Evolutionary conservation across 2,113 vertebrate species (phyloP).

Genomic region (Bos javanicus): DNA sequence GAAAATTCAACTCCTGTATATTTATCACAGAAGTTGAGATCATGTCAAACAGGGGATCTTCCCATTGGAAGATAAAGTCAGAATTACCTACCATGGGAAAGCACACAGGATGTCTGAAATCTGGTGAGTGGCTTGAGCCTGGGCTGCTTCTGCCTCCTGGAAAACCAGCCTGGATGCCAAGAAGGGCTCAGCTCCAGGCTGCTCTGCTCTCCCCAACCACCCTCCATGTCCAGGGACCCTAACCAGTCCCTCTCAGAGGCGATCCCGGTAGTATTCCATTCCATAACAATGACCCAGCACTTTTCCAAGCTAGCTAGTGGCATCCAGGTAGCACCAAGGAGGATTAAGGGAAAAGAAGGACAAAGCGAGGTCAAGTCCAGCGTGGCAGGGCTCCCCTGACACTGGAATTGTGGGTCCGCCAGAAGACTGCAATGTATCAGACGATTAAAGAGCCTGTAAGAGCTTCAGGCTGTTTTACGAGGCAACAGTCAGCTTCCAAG

Average conservation of each 20-base stretch:
- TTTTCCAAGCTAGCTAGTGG: not conserved
- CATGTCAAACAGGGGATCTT: not conserved
- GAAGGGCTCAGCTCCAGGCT: not conserved
- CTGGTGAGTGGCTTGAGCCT: not conserved
- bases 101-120: not conserved
- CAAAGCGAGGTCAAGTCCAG: not conserved
- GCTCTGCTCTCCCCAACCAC: not conserved
- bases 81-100: not conserved
- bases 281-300: not conserved
- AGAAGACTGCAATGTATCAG: not conserved
- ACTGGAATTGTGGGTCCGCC: not conserved
- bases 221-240: not conserved
- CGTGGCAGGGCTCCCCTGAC: not conserved
- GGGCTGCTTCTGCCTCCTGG: not conserved
- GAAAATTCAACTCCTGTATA: not conserved
- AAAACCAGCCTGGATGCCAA: no score
- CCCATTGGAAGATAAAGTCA: not conserved
- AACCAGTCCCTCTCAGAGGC: not conserved
- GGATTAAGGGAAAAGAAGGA: not conserved
- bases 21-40: not conserved
- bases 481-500: conserved; percentile 45
- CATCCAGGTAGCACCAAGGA: not conserved
- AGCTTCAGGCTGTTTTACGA: conserved; percentile 56
- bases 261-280: not conserved
- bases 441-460: conserved; percentile 49